Base-by-base conservation (phyloP, 2,113 vertebrate species). In the Protobothrops flavoviridis region DNA sequence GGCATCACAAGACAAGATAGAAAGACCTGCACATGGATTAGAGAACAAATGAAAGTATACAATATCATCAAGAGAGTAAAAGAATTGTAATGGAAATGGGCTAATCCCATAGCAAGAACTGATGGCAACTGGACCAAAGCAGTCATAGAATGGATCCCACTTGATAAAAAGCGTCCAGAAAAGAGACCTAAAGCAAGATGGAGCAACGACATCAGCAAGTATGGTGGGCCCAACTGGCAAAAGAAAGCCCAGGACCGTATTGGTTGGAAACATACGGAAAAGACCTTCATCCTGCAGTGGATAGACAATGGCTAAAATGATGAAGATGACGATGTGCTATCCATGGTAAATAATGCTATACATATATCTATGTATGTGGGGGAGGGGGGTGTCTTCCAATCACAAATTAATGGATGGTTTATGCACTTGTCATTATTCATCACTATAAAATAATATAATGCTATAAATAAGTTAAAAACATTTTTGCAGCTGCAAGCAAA, bases 401-500 rank as follows among this genome's bases (percentile, higher is more conserved):
- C 55, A 94, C 90, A 94, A 95, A 96, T 91, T 93, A 93, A 86
- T 91, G 87, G 92, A 88, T 94, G 95, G 97, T 97, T 96, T 96
- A 97, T 93, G 92, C 3, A 1, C 88, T 94, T 96, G 96, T 95
- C 95, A 94, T 96, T 97, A 96, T 95, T 97, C 97, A 94, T 74
- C 90, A 93, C 95, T 94, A 95, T 96, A 97, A 97, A 97, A 97
- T 88, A 96, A 96, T 81, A 97, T 93, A 96, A 97, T 96, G 95
- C 93, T 97, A 96, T 95, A 97, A 97, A 96, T 96, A 97, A 97
- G 96, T 96, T 96, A 96, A 98, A 50, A 97, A 97, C 97, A 95
- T 95, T 96, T 96, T 97, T 97, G 95, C 97, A 97, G 97, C 97
- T 97, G 97, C 93, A 92, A 50, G 93, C 97, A 94, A 93, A 96